These are phyloP conservation scores for Triops cancriformis DNA, from an alignment of 1,140 invertebrate species.

Conservation along the genomic window DNA sequence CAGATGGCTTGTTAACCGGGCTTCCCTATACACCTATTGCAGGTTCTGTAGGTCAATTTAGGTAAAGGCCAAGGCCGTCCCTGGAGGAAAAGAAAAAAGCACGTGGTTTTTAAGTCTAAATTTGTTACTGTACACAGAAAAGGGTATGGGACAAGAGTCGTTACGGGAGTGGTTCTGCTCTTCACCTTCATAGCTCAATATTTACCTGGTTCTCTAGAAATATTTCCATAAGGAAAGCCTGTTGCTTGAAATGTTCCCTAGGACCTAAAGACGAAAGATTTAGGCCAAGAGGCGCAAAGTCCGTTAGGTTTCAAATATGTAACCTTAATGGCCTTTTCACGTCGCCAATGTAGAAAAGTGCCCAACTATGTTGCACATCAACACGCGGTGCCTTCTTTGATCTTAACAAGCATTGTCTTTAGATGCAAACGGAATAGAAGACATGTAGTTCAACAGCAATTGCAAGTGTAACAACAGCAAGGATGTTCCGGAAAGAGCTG, in stretches of 20 bases:
- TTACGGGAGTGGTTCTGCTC: not conserved
- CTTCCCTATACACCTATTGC: not conserved
- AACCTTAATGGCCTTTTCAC: not conserved
- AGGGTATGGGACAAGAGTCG: not conserved
- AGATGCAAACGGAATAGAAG: no score
- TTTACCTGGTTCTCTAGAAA: not conserved
- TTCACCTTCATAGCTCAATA: not conserved
- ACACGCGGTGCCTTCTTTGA: not conserved
- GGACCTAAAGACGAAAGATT: not conserved
- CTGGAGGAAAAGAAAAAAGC: not conserved
- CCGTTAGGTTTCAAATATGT: not conserved
- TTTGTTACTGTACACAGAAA: not conserved
- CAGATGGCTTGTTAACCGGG: not conserved
- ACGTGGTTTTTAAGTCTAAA: not conserved
- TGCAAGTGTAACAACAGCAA: no score
- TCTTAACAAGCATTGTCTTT: not conserved
- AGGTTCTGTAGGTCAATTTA: not conserved
- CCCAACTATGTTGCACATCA: not conserved
- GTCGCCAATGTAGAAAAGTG: not conserved
- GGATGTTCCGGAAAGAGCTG: no score
- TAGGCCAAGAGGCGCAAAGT: not conserved
- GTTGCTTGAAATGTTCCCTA: not conserved
- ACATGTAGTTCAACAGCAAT: no score
- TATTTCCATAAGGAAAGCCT: not conserved
- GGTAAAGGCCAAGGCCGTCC: constrained; percentile 8